Conservation (phyloP, 2,888 invertebrate species). For the Drosophila sordidula region DNA sequence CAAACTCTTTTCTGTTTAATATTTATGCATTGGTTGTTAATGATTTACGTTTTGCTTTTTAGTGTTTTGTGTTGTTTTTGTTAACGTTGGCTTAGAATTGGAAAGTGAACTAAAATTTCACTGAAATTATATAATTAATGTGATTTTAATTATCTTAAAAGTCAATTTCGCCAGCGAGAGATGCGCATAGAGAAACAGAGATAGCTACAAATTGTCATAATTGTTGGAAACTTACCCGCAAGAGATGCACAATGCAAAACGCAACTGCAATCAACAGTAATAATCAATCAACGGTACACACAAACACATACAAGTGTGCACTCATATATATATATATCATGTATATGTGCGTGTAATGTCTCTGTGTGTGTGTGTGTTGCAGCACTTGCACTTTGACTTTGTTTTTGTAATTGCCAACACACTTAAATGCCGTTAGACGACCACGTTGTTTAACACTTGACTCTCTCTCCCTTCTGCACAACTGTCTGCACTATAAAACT, state of each 20-base stretch:
- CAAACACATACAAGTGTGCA: neutral
- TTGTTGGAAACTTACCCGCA: conserved; percentile 55
- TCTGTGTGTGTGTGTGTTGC: conserved; percentile 10
- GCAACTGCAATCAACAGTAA: conserved; percentile 50
- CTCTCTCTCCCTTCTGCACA: conserved; percentile 22
- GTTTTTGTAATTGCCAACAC: conserved; percentile 41
- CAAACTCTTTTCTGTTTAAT: conserved; percentile 44
- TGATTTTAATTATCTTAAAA: conserved; percentile 64
- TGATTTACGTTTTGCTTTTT: conserved; percentile 71
- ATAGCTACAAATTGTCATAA: conserved; percentile 37
- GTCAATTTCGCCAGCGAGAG: conserved; percentile 39
- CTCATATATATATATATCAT: neutral
- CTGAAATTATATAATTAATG: conserved; percentile 71
- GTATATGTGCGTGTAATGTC: neutral
- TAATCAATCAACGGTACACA: conserved; percentile 53
- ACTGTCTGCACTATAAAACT: conserved; percentile 30
- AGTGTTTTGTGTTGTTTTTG: conserved; percentile 24
- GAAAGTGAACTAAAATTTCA: conserved; percentile 73
- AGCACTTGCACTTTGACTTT: conserved; percentile 53
- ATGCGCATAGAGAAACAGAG: conserved; percentile 11
- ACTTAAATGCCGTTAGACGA: conserved; percentile 55
- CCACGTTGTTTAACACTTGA: conserved; percentile 43
- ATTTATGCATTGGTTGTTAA: conserved; percentile 66
- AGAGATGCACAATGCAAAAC: conserved; percentile 44
- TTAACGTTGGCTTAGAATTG: conserved; percentile 58